Conservation (phyloP, 2,113 vertebrate species). For the Ctenomys sociabilis region DNA sequence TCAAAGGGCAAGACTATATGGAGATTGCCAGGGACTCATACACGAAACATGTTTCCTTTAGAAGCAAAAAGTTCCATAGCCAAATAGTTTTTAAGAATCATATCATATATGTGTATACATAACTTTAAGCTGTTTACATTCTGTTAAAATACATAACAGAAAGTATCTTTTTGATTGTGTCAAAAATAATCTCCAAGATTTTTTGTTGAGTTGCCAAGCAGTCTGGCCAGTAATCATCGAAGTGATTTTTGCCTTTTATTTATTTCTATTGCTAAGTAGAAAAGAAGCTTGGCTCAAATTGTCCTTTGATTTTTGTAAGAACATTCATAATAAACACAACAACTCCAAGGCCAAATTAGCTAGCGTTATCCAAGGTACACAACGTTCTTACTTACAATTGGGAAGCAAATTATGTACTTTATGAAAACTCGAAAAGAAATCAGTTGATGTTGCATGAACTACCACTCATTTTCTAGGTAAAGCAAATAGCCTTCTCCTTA, state of each 20-base stretch:
- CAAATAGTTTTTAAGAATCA: neutral
- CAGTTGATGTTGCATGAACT: neutral
- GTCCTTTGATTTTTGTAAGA: neutral
- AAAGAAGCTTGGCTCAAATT: neutral
- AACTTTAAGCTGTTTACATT: neutral
- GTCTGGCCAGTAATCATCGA: rapidly evolving
- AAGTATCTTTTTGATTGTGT: neutral
- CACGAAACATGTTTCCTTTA: neutral
- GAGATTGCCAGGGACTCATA: neutral
- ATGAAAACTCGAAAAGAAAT: neutral
- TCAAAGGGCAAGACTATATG: neutral
- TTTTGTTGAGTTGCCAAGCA: rapidly evolving
- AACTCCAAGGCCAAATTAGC: neutral
- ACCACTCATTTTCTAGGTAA: neutral
- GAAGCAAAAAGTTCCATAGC: neutral
- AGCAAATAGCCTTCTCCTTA: neutral
- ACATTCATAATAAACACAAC: neutral
- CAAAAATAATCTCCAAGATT: neutral
- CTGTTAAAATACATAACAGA: neutral
- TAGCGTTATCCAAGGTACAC: neutral
- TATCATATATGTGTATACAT: rapidly evolving
- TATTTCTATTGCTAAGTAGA: no score
- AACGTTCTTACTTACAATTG: neutral
- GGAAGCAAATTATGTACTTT: neutral
- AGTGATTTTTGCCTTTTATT: neutral